Percentiles rank a stretch among this genome's conserved stretches.
These are phyloP conservation scores for Agrotis puta DNA, from an alignment of 2,888 invertebrate genomes.

Conservation along the genomic window DNA sequence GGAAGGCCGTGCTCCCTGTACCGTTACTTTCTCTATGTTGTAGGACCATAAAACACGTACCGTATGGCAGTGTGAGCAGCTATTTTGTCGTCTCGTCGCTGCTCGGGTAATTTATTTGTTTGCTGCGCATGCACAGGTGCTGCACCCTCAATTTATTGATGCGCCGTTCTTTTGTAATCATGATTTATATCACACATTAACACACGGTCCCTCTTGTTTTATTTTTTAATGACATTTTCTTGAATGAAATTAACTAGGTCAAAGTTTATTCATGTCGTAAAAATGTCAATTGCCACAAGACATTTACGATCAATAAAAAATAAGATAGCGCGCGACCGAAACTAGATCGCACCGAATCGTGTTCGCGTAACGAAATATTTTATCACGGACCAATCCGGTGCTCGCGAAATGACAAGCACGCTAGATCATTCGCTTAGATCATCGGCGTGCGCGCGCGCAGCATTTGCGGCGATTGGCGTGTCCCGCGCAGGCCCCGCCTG, in stretches of 20 bases:
- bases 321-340: constrained; percentile 69
- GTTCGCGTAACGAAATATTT: constrained; percentile 77
- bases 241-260: constrained; percentile 74
- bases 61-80: constrained; percentile 79
- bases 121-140: constrained; percentile 76
- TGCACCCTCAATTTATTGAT: constrained; percentile 68
- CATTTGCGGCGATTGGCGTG: constrained; percentile 88
- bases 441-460: constrained; percentile 80
- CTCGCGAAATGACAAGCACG: constrained; percentile 88
- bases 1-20: constrained; percentile 83
- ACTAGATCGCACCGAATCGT: constrained; percentile 82
- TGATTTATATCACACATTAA: constrained; percentile 64
- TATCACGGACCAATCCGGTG: constrained; percentile 86
- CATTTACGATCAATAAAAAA: constrained; percentile 73
- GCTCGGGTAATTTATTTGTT: constrained; percentile 79
- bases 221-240: constrained; percentile 37
- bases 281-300: constrained; percentile 72
- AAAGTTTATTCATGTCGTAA: constrained; percentile 75
- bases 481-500: constrained; percentile 86
- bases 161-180: constrained; percentile 65
- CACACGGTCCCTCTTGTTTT: constrained; percentile 44
- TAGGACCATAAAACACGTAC: constrained; percentile 83
- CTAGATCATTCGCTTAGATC: constrained; percentile 90
- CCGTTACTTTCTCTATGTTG: constrained; percentile 86
- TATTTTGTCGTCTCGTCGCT: constrained; percentile 80